These are phyloP conservation scores for Ichneumoninae sp. DNA, from an alignment of 2,888 invertebrate genomes.

Conservation along the genomic window DNA sequence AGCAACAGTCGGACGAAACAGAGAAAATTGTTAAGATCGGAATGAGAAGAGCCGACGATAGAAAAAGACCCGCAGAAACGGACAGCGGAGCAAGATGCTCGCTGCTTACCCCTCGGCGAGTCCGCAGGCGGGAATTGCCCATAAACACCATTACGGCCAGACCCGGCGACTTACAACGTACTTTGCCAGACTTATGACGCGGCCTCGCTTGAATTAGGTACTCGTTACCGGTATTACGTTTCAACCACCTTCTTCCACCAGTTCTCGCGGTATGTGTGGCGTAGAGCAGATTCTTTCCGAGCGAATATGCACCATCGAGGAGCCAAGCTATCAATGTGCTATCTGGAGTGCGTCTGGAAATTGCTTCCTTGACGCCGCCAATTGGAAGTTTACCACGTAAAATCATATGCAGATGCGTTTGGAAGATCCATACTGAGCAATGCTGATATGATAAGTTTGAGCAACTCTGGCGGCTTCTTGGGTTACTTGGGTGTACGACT, in stretches of 20 bases:
- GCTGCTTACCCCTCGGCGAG: conserved; percentile 65
- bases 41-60: conserved; percentile 28
- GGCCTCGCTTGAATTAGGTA: conserved; percentile 80
- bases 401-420: not conserved
- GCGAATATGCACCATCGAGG: not conserved
- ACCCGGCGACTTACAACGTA: conserved; percentile 79
- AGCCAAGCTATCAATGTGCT: not conserved
- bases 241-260: conserved; percentile 68
- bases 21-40: conserved; percentile 30
- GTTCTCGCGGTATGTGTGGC: conserved; percentile 9
- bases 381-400: not conserved
- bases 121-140: conserved; percentile 75
- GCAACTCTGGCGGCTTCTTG: not conserved
- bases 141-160: conserved; percentile 82
- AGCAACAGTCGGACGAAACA: conserved; percentile 1
- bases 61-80: conserved; percentile 52
- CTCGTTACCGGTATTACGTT: conserved; percentile 82
- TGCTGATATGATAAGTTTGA: too few relatives aligned
- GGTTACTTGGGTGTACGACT: not conserved
- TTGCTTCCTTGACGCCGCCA: not conserved
- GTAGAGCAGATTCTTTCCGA: not conserved
- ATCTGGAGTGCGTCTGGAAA: not conserved
- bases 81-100: conserved; percentile 46
- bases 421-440: not conserved
- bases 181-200: conserved; percentile 81